Conservation (phyloP, 2,888 invertebrate species). For the Mimachlamys varia region DNA sequence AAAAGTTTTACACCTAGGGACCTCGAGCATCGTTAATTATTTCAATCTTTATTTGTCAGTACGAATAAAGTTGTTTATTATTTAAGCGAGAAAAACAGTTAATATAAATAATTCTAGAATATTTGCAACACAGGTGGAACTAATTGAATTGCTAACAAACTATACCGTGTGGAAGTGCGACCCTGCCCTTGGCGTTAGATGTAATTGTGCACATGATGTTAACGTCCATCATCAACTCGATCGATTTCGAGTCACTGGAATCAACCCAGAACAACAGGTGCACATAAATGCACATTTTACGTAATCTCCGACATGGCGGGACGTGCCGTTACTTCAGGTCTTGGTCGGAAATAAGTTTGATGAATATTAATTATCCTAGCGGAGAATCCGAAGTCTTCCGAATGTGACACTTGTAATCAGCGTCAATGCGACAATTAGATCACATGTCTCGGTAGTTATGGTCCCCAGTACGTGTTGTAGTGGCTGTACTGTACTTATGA, state of each 20-base stretch:
- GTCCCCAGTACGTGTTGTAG: neutral
- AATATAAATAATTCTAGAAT: no score
- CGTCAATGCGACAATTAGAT: neutral
- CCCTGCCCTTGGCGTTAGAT: neutral
- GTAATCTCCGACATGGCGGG: neutral
- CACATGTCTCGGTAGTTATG: neutral
- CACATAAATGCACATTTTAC: neutral
- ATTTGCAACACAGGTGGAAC: no score
- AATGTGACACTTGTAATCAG: constrained; percentile 1
- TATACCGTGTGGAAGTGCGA: no score
- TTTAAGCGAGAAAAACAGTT: no score
- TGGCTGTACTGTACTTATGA: neutral
- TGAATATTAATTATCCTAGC: neutral
- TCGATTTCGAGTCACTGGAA: constrained; percentile 9
- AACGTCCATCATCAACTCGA: neutral
- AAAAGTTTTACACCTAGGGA: no score
- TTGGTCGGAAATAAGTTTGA: neutral
- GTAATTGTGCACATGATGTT: neutral
- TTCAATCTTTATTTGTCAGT: no score
- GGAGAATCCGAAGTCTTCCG: neutral
- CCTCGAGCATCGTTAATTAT: no score
- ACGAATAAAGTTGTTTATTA: no score
- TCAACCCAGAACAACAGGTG: constrained; percentile 28
- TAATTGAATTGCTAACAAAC: no score
- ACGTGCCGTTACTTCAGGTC: neutral